Conservation (phyloP, 2,797 vertebrate species). For the Rhinella marina region DNA sequence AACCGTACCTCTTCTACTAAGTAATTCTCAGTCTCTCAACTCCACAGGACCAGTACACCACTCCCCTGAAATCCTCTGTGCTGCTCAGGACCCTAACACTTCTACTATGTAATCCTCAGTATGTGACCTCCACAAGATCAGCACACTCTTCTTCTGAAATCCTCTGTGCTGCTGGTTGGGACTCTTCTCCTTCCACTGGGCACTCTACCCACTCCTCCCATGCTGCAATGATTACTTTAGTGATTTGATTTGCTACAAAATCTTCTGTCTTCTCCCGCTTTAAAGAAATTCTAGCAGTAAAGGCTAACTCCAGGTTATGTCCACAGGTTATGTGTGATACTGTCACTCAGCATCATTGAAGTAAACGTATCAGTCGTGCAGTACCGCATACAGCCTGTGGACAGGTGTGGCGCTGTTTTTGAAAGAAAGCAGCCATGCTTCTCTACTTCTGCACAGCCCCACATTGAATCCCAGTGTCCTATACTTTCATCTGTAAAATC, state of each 20-base stretch:
- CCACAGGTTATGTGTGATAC: neutral
- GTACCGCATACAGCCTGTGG: neutral
- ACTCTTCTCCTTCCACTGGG: neutral
- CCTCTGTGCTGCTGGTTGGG: too few relatives aligned
- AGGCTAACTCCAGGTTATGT: too few relatives aligned
- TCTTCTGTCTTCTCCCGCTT: too few relatives aligned
- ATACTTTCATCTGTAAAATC: neutral
- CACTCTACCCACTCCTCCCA: too few relatives aligned
- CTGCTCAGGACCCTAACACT: neutral
- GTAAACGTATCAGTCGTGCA: neutral
- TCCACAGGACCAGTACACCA: neutral
- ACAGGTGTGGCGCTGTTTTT: neutral
- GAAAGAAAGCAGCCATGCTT: neutral
- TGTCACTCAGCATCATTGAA: neutral
- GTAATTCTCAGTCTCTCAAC: neutral
- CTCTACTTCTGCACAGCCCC: neutral
- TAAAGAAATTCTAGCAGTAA: too few relatives aligned
- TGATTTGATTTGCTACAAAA: too few relatives aligned
- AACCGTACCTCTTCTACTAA: neutral
- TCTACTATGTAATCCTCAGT: too few relatives aligned
- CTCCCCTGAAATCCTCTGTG: neutral
- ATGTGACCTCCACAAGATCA: too few relatives aligned
- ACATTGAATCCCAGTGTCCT: neutral
- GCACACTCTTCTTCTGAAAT: too few relatives aligned
- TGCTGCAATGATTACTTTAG: too few relatives aligned